These are phyloP conservation scores for Periparus ater DNA, from an alignment of 2,797 vertebrate genomes.

Conservation along the genomic window DNA sequence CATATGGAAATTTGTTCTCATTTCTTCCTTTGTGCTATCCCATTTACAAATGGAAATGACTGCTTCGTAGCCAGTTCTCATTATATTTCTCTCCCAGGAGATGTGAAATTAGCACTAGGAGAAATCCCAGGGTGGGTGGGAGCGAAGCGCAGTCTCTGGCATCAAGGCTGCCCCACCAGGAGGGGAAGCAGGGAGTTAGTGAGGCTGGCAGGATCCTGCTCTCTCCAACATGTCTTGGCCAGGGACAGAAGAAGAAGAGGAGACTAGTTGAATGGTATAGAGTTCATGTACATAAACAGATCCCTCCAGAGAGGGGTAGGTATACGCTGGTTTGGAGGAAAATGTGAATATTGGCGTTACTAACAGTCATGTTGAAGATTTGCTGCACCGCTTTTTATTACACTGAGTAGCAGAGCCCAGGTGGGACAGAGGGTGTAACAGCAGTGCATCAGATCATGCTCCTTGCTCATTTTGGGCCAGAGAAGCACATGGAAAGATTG, in stretches of 20 bases:
- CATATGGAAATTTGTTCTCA: constrained; percentile 65
- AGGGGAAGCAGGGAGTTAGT: background rate
- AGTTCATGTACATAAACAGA: background rate
- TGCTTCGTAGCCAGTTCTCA: background rate
- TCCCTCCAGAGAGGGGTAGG: background rate
- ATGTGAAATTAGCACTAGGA: background rate
- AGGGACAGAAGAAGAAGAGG: background rate
- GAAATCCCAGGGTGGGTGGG: background rate
- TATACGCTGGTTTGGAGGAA: background rate
- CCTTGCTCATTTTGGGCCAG: background rate
- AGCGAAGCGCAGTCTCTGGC: background rate
- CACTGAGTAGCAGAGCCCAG: background rate
- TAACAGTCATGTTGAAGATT: background rate
- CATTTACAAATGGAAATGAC: constrained; percentile 56
- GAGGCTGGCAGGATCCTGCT: background rate
- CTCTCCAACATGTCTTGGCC: background rate
- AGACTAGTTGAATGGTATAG: background rate
- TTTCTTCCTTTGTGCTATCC: constrained; percentile 40
- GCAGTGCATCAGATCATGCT: background rate
- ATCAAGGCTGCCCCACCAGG: background rate
- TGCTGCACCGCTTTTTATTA: background rate
- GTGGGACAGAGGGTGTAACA: background rate
- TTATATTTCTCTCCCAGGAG: constrained; percentile 2
- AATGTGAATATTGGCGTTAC: accelerated
- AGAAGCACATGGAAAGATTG: background rate